Percentiles rank a stretch among this genome's conserved stretches.
Conservation (phyloP, 2,797 vertebrate species). For the Labeo calbasu region DNA sequence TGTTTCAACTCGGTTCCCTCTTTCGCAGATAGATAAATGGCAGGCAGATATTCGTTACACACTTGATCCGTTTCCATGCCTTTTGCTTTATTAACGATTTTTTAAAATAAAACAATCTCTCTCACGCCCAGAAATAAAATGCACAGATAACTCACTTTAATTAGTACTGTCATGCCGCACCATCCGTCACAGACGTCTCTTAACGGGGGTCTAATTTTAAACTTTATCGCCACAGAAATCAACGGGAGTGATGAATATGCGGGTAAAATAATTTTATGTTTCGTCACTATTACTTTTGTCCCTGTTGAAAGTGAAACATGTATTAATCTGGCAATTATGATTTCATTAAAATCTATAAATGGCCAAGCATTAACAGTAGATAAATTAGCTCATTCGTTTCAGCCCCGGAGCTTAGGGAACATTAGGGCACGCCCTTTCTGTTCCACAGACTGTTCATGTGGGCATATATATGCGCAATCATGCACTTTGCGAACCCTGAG, state of each 20-base stretch:
- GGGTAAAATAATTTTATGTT: conserved; percentile 83
- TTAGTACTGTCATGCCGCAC: conserved; percentile 72
- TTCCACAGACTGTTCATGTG: conserved; percentile 28
- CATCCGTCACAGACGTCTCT: conserved; percentile 76
- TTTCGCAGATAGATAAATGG: conserved; percentile 50
- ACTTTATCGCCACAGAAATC: conserved; percentile 77
- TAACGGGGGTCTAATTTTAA: conserved; percentile 79
- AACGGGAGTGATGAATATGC: conserved; percentile 79
- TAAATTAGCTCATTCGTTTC: conserved; percentile 69
- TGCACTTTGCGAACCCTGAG: conserved; percentile 18
- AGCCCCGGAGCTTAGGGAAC: conserved; percentile 27
- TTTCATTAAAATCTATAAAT: conserved; percentile 86
- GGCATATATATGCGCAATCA: neutral
- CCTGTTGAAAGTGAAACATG: conserved; percentile 73
- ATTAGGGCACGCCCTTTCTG: conserved; percentile 35
- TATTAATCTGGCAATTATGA: conserved; percentile 81
- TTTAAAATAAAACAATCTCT: conserved; percentile 63
- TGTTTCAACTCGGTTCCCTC: conserved; percentile 20
- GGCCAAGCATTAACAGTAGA: conserved; percentile 77
- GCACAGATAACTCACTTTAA: conserved; percentile 71
- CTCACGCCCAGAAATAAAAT: conserved; percentile 64
- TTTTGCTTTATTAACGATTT: conserved; percentile 61
- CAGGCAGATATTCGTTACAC: conserved; percentile 38
- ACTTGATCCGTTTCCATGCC: conserved; percentile 53
- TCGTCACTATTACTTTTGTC: conserved; percentile 77